Conservation (phyloP, 2,888 invertebrate genomes). For the Caenorhabditis sp. region DNA sequence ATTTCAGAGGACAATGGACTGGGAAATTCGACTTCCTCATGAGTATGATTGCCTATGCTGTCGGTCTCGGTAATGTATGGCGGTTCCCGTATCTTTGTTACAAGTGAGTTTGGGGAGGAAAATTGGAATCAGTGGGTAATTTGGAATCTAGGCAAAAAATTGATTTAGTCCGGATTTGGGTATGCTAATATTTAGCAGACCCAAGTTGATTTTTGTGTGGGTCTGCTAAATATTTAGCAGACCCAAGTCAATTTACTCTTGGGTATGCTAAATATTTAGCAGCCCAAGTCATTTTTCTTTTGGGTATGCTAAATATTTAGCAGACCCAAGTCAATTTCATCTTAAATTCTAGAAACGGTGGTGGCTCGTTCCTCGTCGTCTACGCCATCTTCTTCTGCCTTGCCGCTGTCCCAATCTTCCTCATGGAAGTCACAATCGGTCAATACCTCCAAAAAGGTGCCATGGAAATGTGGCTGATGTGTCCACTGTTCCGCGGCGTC, state of each 20-base stretch:
- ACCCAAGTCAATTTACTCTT: too few species aligned
- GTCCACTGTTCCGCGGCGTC: slow-evolving; percentile 82
- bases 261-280: too few species aligned
- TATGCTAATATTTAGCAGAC: too few species aligned
- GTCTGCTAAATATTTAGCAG: too few species aligned
- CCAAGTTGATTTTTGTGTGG: too few species aligned
- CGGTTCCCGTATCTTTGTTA: slow-evolving; percentile 83
- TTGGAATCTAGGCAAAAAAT: too few species aligned
- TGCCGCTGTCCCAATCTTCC: slow-evolving; percentile 83
- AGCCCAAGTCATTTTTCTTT: too few species aligned
- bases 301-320: too few species aligned
- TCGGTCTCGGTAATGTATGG: slow-evolving; percentile 83
- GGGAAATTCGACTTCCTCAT: slow-evolving; percentile 81
- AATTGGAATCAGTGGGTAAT: not conserved
- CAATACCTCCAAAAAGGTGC: slow-evolving; percentile 83
- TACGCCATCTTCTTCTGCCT: slow-evolving; percentile 81
- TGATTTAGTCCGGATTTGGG: too few species aligned
- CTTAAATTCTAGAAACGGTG: slow-evolving; percentile 79
- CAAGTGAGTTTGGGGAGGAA: slow-evolving; percentile 26
- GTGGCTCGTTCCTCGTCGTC: slow-evolving; percentile 82
- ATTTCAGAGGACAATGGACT: slow-evolving; percentile 79
- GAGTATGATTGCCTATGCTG: slow-evolving; percentile 83
- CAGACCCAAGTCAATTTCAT: too few species aligned
- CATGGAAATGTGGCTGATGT: slow-evolving; percentile 83
- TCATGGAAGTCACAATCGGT: slow-evolving; percentile 82